phyloP scores from a whole-genome alignment of 2,888 invertebrate species.

The Drosophila colorata region DNA sequence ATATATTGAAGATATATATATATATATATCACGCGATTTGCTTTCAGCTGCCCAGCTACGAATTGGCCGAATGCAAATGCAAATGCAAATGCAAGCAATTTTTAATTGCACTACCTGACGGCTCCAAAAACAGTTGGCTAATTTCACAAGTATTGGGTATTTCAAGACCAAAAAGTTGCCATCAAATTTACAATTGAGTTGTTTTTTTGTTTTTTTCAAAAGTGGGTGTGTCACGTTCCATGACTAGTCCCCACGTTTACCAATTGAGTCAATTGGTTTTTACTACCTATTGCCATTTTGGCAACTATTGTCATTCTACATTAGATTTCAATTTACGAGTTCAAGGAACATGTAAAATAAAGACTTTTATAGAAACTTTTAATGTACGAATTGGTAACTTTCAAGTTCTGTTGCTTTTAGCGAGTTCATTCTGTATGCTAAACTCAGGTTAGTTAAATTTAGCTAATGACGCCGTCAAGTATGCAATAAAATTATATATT shows the following conservation, averaged over 20 bases:
- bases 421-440: neutral
- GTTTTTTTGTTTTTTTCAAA: neutral
- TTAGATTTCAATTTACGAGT: neutral
- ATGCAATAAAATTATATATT: conserved; percentile 31
- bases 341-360: neutral
- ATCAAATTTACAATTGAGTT: neutral
- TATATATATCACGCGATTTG: conserved; percentile 26
- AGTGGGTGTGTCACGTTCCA: neutral
- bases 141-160: neutral
- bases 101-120: conserved; percentile 26
- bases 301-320: neutral
- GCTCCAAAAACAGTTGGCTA: conserved; percentile 8
- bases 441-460: neutral
- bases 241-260: neutral
- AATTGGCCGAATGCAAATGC: conserved; percentile 1
- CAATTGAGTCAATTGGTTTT: neutral
- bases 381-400: neutral
- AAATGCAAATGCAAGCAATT: neutral
- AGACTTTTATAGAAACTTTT: neutral
- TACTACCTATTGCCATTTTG: neutral
- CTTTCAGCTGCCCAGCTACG: conserved; percentile 21
- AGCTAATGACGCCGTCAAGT: conserved; percentile 31
- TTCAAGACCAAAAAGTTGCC: neutral
- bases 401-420: neutral
- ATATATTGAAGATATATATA: conserved; percentile 1